Percentiles rank a stretch among this genome's conserved stretches.
Evolutionary conservation across 2,797 vertebrate genomes (phyloP).

Genomic region (Cynodonichthys magdalenae): DNA sequence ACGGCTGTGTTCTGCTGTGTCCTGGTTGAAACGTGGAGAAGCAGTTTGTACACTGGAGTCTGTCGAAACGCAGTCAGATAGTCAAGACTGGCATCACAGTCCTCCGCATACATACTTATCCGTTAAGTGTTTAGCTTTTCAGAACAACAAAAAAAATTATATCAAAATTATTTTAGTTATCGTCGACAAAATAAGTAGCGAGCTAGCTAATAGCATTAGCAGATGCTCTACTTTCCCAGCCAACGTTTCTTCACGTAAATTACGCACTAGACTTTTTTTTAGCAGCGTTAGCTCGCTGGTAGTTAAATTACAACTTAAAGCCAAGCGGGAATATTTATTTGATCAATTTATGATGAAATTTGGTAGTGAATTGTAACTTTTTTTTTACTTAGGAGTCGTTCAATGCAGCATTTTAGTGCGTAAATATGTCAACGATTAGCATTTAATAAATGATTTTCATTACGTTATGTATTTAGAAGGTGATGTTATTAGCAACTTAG

Average conservation of each 20-base stretch:
- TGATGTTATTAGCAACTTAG: constrained; percentile 13
- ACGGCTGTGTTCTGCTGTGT: constrained; percentile 25
- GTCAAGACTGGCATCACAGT: too few species aligned
- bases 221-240: constrained; percentile 29
- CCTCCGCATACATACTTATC: too few species aligned
- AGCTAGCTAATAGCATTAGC: neutral
- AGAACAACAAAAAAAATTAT: too few species aligned
- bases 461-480: too few species aligned
- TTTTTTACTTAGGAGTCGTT: neutral
- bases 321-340: constrained; percentile 3
- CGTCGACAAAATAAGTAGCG: neutral
- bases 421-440: neutral
- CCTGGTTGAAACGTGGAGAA: constrained; percentile 18
- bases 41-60: constrained; percentile 15
- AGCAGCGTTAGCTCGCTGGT: neutral
- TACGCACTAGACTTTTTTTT: neutral
- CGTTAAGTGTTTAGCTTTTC: too few species aligned
- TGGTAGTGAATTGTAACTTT: neutral
- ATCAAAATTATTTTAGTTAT: neutral
- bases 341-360: neutral
- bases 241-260: constrained; percentile 4
- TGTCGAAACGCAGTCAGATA: neutral
- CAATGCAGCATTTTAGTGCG: neutral
- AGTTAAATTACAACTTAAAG: constrained; percentile 6
- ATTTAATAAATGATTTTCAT: neutral